Evolutionary conservation across 2,113 vertebrate species (phyloP), one percentile per base, ranked within the genome.

Genomic region (Ageneiosus marmoratus): DNA sequence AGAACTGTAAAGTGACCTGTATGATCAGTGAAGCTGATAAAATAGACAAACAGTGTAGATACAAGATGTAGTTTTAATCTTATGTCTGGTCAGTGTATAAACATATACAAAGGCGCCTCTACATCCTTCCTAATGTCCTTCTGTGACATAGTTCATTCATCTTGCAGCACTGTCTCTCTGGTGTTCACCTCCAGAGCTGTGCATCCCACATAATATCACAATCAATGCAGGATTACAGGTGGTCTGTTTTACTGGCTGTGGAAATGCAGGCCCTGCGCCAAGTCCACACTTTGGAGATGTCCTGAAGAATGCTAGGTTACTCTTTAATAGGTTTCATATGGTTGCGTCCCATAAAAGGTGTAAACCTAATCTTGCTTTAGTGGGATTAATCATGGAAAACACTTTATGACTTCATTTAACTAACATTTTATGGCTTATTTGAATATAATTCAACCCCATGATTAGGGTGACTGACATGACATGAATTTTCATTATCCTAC

Each of bases 61-160:
- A n/a, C n/a, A n/a, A n/a, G n/a, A n/a, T n/a, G n/a, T n/a, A n/a
- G n/a, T n/a, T n/a, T n/a, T n/a, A n/a, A n/a, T n/a, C n/a, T n/a
- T n/a, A n/a, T n/a, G n/a, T n/a, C n/a, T n/a, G n/a, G n/a, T n/a
- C n/a, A n/a, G n/a, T n/a, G n/a, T n/a, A n/a, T n/a, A 41, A 41
- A 41, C 3, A 5, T 1, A 56, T 4, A 62, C 5, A n/a, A 62
- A 62, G 58, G n/a, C 58, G 13, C 27, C n/a, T 70, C 37, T 1
- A 13, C 20, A 12, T 22, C 29, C 5, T 10, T 70, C 67, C 41
- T 46, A 12, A 44, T n/a, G 37, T 44, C 34, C 20, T 56, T 27
- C 79, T 74, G 74, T 76, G 20, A 77, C 80, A 16, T 62, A 15
- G 34, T 75, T 56, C 46, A 51, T 82, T 72, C 67, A 62, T 73